Conservation (phyloP, 2,113 vertebrate species). For the Tetrax tetrax region DNA sequence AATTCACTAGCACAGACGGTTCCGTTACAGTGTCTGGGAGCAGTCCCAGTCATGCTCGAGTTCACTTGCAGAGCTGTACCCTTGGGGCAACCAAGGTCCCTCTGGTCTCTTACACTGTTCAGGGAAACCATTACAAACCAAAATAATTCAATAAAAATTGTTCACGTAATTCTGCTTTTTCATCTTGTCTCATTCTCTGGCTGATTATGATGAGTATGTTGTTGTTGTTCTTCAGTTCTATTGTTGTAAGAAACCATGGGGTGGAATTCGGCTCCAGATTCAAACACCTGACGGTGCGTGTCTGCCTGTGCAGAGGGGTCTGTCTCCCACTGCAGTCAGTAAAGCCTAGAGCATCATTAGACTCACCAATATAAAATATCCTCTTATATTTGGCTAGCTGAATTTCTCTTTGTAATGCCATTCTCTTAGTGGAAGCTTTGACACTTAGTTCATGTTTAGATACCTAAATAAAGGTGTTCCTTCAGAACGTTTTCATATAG, state of each 20-base stretch:
- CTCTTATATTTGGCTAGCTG: not conserved
- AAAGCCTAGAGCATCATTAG: not conserved
- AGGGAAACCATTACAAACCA: not conserved
- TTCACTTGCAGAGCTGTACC: not conserved
- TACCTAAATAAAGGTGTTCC: not conserved
- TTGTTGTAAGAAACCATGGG: not conserved
- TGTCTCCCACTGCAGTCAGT: not conserved
- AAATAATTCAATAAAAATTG: not conserved
- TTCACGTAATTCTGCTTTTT: not conserved
- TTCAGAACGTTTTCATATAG: not conserved
- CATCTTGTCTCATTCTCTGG: not conserved
- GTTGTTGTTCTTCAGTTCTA: not conserved
- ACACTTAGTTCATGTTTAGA: not conserved
- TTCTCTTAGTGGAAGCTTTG: not conserved
- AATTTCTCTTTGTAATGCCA: not conserved
- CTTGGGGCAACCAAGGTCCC: not conserved
- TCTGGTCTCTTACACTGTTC: not conserved
- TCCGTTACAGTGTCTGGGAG: not conserved
- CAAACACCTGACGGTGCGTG: fast-evolving
- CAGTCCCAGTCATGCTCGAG: not conserved
- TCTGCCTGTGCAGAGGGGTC: not conserved
- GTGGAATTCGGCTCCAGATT: not conserved
- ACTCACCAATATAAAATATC: not conserved
- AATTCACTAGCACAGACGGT: not conserved
- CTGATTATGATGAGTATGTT: not conserved